phyloP scores from a whole-genome alignment of 2,797 vertebrate genomes.

The Columba guinea region DNA sequence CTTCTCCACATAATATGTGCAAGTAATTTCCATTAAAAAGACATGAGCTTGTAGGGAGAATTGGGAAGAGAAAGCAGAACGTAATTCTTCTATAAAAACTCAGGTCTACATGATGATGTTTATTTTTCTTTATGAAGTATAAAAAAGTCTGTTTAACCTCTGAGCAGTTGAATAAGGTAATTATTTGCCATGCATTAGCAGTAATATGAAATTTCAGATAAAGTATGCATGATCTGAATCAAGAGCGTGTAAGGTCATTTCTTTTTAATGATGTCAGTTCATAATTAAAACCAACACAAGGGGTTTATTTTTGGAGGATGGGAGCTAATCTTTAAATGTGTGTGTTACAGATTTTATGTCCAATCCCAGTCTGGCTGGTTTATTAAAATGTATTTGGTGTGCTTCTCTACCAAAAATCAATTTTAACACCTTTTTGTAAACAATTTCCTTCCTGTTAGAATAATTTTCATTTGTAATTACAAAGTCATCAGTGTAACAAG shows the following conservation, averaged over 20 bases:
- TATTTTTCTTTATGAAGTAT: conserved; percentile 38
- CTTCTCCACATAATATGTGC: background rate
- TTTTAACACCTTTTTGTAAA: conserved; percentile 55
- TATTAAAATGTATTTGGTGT: conserved; percentile 59
- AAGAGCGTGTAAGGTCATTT: conserved; percentile 4
- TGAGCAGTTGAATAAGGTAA: conserved; percentile 42
- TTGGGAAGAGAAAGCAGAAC: background rate
- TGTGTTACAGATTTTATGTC: background rate
- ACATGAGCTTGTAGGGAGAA: background rate
- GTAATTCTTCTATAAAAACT: background rate
- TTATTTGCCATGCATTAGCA: conserved; percentile 59
- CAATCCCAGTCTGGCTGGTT: conserved; percentile 30
- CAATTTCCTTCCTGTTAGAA: conserved; percentile 42
- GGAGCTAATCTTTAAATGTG: conserved; percentile 43
- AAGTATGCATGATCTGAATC: conserved; percentile 27
- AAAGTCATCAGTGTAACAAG: conserved; percentile 47
- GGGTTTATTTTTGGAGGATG: conserved; percentile 26
- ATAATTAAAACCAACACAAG: conserved; percentile 58
- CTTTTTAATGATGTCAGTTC: conserved; percentile 55
- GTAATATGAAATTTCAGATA: conserved; percentile 49
- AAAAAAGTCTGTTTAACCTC: conserved; percentile 37
- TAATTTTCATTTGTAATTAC: conserved; percentile 60
- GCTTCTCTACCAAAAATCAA: conserved; percentile 45
- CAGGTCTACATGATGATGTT: background rate
- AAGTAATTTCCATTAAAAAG: background rate